Evolutionary conservation across 2,888 invertebrate species (phyloP), one percentile per base, ranked within the genome.

Genomic region (Apomyelois bistriatella): DNA sequence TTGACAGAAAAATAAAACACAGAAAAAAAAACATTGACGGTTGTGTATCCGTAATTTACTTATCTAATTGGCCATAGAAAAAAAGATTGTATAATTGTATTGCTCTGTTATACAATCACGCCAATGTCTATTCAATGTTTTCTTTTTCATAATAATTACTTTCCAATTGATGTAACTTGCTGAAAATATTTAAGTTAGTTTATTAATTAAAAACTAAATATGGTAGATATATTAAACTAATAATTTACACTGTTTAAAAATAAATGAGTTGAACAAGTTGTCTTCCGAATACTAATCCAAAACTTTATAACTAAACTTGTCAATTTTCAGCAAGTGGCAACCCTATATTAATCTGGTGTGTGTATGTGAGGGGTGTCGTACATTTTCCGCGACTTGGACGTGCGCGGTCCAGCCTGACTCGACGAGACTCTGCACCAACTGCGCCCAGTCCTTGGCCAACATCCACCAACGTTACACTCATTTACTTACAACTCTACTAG

Each of bases 381-480:
- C 89, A 82, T 88, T 87, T 72, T 87, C 89, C 79, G 84, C 93
- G 93, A 95, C 94, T 92, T 94, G 94, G 77, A 94, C 94, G 91
- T 94, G 94, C 93, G 94, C 94, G 88, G 94, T 94, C 92, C 94
- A 95, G 90, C 94, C 95, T 77, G 94, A 94, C 91, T 95, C 95
- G 92, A 95, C 93, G 87, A 95, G 94, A 90, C 94, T 94, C 92
- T 95, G 95, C 91, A 95, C 94, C 93, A 95, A 91, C 92, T 95
- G 95, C 92, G 94, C 94, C 95, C 95, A 95, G 92, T 95, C 95
- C 95, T 95, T 91, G 74, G 78, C 76, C 83, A 85, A 86, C 86
- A 85, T 83, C 86, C 83, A 85, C 81, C 81, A 80, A 85, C 75
- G 81, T 86, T 83, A 86, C 78, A 82, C 71, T 76, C 71, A 71